Conservation (phyloP, 53 echinoderm and acorn worm genomes). For the Zoroaster sp. region DNA sequence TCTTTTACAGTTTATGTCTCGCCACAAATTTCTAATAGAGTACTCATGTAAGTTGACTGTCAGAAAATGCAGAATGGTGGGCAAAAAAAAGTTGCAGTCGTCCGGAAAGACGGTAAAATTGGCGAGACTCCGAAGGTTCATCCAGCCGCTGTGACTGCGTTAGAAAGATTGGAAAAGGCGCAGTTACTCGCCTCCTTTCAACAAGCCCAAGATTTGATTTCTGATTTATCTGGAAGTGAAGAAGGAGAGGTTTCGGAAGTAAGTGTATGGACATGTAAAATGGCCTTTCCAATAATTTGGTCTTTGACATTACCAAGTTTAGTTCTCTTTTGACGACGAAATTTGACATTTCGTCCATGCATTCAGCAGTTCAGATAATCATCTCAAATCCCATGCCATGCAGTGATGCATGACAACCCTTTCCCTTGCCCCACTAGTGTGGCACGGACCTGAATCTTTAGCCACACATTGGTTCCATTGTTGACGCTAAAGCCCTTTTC, state of each 20-base stretch:
- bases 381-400: too few relatives aligned
- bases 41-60: slow-evolving; percentile 65
- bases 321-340: background rate
- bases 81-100: slow-evolving; percentile 75
- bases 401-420: too few relatives aligned
- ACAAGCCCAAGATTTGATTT: slow-evolving; percentile 80
- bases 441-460: too few relatives aligned
- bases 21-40: slow-evolving; percentile 33
- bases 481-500: too few relatives aligned
- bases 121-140: slow-evolving; percentile 71
- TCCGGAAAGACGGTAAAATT: slow-evolving; percentile 77
- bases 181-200: slow-evolving; percentile 78
- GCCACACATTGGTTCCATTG: too few relatives aligned
- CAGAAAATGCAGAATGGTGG: slow-evolving; percentile 99
- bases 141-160: slow-evolving; percentile 67
- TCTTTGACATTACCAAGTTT: background rate
- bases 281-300: background rate
- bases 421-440: too few relatives aligned
- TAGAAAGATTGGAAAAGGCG: slow-evolving; percentile 77
- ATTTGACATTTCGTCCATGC: background rate
- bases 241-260: slow-evolving; percentile 94
- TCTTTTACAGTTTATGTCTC: slow-evolving; percentile 25
- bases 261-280: slow-evolving; percentile 24
- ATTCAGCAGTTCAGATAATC: too few relatives aligned
- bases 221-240: slow-evolving; percentile 90